Base-by-base conservation (phyloP, 2,888 invertebrate species). In the Plagiodera versicolora region DNA sequence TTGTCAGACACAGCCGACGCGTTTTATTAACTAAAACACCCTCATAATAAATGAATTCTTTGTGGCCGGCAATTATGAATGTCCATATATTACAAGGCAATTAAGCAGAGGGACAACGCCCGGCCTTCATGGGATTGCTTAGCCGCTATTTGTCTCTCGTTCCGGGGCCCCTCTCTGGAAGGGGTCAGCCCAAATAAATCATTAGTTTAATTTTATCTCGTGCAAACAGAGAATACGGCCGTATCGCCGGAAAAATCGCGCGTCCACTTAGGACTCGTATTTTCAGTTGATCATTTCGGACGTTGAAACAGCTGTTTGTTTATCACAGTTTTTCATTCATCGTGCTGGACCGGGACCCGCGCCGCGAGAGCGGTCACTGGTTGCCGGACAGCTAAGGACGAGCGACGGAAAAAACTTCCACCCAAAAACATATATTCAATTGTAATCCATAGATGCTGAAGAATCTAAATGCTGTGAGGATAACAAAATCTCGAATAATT, bases 51-150 rank as follows among this genome's bases (percentile, higher is more conserved):
- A 75, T 74, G 74, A 71, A 77, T 76, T 77, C 77, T 77, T 76
- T 72, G 74, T 70, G 75, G 72, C 70, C 75, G 69, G 74, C 75
- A 75, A 76, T 76, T 76, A 74, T 71, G 69, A 73, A 72, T 71
- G 73, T 70, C 75, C 77, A 77, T 79, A 76, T 77, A 78, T 77
- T 76, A 76, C 73, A 71, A 65, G 70, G 77, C 77, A 77, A 79
- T 78, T 79, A 77, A 76, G 73, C 74, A 72, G 67, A 71, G 75
- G 75, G 75, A 75, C 74, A 73, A 69, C 70, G 67, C 64, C n/a
- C 60, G 72, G 71, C 67, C 71, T 68, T 70, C 66, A 58, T 65
- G 46, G 56, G 61, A 50, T 57, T 61, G 60, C 67, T 61, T 58
- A 60, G 65, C 61, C 60, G 67, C 70, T 60, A 70, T 73, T 70